Base-by-base conservation (phyloP, 2,797 vertebrate species). In the Coreius guichenoti region DNA sequence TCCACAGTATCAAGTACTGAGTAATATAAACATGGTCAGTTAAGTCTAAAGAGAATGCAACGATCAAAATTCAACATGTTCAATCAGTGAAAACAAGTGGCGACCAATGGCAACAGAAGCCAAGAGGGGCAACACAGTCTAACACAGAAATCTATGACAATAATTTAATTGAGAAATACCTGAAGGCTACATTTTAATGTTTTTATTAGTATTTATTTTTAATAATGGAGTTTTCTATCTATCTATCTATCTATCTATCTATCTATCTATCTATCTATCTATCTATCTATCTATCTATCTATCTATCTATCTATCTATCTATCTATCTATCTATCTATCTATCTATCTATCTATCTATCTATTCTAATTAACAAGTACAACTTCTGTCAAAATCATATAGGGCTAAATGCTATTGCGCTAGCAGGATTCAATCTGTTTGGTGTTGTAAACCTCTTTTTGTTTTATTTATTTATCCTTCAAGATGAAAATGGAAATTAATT, bases 401-500 rank as follows among this genome's bases (percentile, higher is more conserved):
- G 33, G 45, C 33, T 76, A 54, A 54, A 83, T 54, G 31, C 61
- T 68, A 76, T 1, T 31, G 58, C 23, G 9, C 75, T 45, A 61
- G 1, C 26, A 43, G 67, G 51, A 39, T n/a, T 54, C 51, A 80
- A 26, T 49, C 51, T 78, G 56, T 82, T 78, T 87, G 54, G n/a
- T 74, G 51, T 80, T 80, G 81, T 80, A 74, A 80, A 80, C 72
- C 33, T 31, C 54, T 58, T 23, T 77, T 43, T 70, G 79, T 65
- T 11, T 69, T 26, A 86, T 78, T 86, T 83, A 47, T 88, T 87
- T 77, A 83, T 77, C 67, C 77, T 77, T 67, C 76, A 84, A 87
- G 86, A 87, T 67, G 63, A 63, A 87, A 80, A 78, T 80, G 72
- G 14, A 74, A 81, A 83, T 85, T 83, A 85, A 86, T 87, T 76